These are phyloP conservation scores for Drosophila mauritiana DNA, from an alignment of 1,140 invertebrate genomes.

Conservation along the genomic window DNA sequence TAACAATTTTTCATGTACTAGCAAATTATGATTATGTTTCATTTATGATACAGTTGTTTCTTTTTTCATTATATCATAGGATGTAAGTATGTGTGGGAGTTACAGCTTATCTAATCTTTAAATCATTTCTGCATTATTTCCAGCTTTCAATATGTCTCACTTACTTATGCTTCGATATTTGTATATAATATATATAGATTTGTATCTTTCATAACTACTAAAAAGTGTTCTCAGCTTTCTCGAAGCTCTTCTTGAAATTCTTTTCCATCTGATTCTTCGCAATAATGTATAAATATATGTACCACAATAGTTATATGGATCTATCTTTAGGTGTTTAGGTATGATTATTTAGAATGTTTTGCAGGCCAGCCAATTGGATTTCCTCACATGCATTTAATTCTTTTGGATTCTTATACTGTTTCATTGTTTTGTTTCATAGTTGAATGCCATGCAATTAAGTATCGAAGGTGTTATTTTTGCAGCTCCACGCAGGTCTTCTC, in stretches of 20 bases:
- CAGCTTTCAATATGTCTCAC: constrained; percentile 76
- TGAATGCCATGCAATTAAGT: constrained; percentile 16
- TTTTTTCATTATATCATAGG: constrained; percentile 40
- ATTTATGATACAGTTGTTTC: constrained; percentile 54
- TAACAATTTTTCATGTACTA: constrained; percentile 66
- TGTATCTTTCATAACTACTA: constrained; percentile 64
- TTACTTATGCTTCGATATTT: constrained; percentile 63
- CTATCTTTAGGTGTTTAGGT: constrained; percentile 49
- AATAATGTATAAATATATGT: constrained; percentile 66
- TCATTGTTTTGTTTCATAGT: constrained; percentile 21
- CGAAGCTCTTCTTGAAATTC: constrained; percentile 19
- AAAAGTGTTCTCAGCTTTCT: constrained; percentile 49
- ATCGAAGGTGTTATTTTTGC: constrained; percentile 56
- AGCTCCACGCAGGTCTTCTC: constrained; percentile 68
- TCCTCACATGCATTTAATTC: constrained; percentile 34
- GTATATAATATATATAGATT: constrained; percentile 54
- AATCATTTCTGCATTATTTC: constrained; percentile 76
- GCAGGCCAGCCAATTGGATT: constrained; percentile 52
- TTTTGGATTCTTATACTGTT: constrained; percentile 29
- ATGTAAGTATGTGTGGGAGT: constrained; percentile 39
- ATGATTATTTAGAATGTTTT: constrained; percentile 56
- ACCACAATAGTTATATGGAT: constrained; percentile 60
- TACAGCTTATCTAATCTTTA: constrained; percentile 63
- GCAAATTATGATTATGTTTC: constrained; percentile 59
- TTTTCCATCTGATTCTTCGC: constrained; percentile 10